Evolutionary conservation across 2,888 invertebrate genomes (phyloP).

Genomic region (Drosophila leonis): DNA sequence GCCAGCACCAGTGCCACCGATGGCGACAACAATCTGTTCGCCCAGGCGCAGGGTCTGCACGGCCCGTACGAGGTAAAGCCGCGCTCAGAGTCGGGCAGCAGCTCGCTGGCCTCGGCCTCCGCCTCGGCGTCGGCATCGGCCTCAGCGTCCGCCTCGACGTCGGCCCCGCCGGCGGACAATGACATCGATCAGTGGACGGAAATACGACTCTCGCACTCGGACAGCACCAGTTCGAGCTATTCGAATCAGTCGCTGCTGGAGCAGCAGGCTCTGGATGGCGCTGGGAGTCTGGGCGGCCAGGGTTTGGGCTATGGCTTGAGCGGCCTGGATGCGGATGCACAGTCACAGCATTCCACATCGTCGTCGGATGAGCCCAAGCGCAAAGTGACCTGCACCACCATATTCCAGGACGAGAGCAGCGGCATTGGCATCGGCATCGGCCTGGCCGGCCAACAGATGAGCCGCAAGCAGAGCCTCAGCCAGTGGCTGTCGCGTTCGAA

Average conservation of each 20-base stretch:
- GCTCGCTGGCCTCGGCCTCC: conserved; percentile 58
- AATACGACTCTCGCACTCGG: conserved; percentile 85
- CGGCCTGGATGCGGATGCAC: conserved; percentile 71
- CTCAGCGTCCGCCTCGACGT: conserved; percentile 45
- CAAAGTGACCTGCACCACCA: conserved; percentile 85
- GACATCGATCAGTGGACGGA: conserved; percentile 86
- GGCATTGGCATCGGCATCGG: conserved; percentile 54
- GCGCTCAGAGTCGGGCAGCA: conserved; percentile 67
- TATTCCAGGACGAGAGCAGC: conserved; percentile 81
- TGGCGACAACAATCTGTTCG: conserved; percentile 74
- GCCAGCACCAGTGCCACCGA: conserved; percentile 80
- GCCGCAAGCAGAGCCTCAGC: conserved; percentile 82
- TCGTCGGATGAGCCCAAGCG: conserved; percentile 84
- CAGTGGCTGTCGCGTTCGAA: conserved; percentile 85
- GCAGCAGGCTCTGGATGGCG: conserved; percentile 72
- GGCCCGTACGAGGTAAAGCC: conserved; percentile 80
- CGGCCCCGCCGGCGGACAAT: conserved; percentile 71
- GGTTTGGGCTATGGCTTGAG: conserved; percentile 54
- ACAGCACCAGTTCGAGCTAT: conserved; percentile 85
- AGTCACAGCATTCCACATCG: conserved; percentile 82
- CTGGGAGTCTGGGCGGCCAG: conserved; percentile 28
- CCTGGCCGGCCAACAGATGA: conserved; percentile 76
- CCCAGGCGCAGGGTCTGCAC: conserved; percentile 75
- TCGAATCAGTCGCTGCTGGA: conserved; percentile 85
- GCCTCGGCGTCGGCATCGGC: conserved; percentile 53